Evolutionary conservation across 2,797 vertebrate genomes (phyloP).

Genomic region (Balearica regulorum): DNA sequence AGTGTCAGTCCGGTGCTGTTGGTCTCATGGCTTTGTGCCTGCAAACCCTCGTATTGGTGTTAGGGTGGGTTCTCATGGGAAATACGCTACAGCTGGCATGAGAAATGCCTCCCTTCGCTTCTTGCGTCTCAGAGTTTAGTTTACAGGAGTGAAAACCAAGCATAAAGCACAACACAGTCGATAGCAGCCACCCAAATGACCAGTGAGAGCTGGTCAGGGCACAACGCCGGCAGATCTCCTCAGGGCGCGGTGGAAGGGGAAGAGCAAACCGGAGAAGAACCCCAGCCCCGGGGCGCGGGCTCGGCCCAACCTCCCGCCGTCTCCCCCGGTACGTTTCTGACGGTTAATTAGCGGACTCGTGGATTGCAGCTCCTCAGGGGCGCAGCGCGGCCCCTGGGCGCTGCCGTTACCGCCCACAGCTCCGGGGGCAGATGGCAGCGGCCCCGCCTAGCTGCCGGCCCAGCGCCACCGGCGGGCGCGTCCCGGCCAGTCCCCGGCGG

Average conservation of each 20-base stretch:
- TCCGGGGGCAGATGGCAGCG: no score
- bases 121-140: no score
- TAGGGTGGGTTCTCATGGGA: background rate
- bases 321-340: no score
- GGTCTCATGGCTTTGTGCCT: background rate
- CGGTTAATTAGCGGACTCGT: no score
- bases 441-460: background rate
- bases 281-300: no score
- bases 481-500: rapidly evolving
- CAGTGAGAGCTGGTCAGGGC: rapidly evolving
- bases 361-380: no score
- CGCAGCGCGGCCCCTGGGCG: background rate
- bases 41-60: rapidly evolving
- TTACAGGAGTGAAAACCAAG: background rate
- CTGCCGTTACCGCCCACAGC: background rate
- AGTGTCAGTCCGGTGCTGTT: rapidly evolving
- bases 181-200: background rate
- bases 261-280: no score
- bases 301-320: background rate
- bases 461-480: background rate
- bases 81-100: rapidly evolving
- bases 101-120: background rate
- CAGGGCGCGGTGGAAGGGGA: background rate
- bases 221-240: rapidly evolving
- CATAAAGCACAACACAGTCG: no score